Evolutionary conservation across 2,113 vertebrate genomes (phyloP).

Genomic region (Tursiops truncatus): DNA sequence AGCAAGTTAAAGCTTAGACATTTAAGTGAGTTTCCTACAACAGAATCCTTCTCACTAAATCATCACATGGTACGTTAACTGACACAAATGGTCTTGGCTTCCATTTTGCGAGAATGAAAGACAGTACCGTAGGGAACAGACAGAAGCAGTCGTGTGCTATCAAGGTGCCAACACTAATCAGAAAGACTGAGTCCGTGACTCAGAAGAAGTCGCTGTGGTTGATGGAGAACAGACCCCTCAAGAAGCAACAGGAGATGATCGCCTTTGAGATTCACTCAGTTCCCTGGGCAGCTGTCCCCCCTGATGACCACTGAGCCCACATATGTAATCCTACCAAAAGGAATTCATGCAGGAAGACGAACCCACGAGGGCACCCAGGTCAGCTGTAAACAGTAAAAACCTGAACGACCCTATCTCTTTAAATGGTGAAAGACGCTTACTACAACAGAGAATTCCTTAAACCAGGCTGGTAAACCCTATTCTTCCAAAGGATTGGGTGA

Average conservation of each 20-base stretch:
- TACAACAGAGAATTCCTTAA: not conserved
- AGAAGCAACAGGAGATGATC: too few relatives aligned
- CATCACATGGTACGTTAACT: not conserved
- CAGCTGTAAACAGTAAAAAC: not conserved
- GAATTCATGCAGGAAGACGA: not conserved
- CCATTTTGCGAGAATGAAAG: not conserved
- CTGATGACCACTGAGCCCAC: not conserved
- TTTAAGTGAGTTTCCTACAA: not conserved
- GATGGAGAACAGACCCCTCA: not conserved
- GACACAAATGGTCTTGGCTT: not conserved
- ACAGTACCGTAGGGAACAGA: not conserved
- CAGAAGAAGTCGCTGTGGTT: fast-evolving
- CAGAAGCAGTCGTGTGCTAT: not conserved
- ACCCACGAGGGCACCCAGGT: not conserved
- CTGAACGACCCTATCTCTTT: not conserved
- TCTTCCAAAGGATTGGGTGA: not conserved
- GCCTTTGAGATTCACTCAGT: not conserved
- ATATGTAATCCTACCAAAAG: not conserved
- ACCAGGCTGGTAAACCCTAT: not conserved
- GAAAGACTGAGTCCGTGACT: not conserved
- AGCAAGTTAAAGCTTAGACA: conserved; percentile 67
- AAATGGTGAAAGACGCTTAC: not conserved
- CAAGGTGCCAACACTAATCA: not conserved
- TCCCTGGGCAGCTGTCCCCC: not conserved
- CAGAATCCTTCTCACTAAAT: not conserved